A percentile compares a stretch with the other conserved stretches of the same genome.
Conservation (phyloP, 2,113 vertebrate species). For the Reinhardtius hippoglossoides region DNA sequence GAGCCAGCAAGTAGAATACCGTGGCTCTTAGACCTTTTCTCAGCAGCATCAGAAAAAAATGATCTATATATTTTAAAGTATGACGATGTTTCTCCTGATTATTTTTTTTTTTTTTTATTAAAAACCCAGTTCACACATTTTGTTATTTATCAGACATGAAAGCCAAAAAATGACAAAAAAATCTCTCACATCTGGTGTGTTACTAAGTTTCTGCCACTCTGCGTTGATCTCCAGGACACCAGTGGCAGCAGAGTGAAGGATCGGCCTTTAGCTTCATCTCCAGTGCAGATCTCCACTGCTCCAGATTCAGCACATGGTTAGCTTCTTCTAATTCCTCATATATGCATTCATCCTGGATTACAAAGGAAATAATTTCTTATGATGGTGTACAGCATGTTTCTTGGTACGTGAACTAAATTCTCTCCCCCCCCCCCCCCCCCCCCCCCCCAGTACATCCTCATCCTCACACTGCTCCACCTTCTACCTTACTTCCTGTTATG, state of each 20-base stretch:
- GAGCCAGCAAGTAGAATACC: no score
- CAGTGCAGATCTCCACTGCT: conserved; percentile 77
- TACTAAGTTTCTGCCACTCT: neutral
- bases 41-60: no score
- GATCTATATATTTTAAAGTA: no score
- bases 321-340: neutral
- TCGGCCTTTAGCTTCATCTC: conserved; percentile 68
- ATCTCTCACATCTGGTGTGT: no score
- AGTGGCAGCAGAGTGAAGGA: conserved; percentile 75
- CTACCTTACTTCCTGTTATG: conserved; percentile 86
- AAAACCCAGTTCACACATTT: no score
- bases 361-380: neutral
- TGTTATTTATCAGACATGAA: no score
- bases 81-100: no score
- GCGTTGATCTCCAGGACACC: conserved; percentile 82
- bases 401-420: neutral
- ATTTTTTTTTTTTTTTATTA: no score
- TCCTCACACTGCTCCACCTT: conserved; percentile 74
- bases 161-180: no score
- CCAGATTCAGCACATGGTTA: conserved; percentile 69
- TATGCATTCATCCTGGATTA: neutral
- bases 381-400: neutral
- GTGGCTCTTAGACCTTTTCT: no score
- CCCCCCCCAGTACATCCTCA: conserved; percentile 77
- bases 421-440: conserved; percentile 10